Evolutionary conservation across 2,113 vertebrate genomes (phyloP).

Genomic region (Nothoprocta pentlandii): DNA sequence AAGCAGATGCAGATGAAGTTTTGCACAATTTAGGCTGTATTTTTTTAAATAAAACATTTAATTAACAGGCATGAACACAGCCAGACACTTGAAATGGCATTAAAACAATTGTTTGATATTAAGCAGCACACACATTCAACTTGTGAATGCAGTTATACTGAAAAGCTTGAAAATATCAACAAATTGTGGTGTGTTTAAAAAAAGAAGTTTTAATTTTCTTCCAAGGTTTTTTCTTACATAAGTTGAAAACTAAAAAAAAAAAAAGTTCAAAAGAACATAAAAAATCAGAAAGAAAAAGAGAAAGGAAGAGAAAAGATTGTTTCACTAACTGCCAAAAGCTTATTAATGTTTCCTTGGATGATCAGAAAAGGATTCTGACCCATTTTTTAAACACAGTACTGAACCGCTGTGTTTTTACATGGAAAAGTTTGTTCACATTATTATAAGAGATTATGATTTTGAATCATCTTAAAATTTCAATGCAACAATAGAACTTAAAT

Average conservation of each 20-base stretch:
- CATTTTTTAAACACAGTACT: neutral
- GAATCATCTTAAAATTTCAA: neutral
- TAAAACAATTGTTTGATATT: conserved; percentile 85
- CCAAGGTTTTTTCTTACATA: conserved; percentile 82
- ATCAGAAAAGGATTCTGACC: conserved; percentile 28
- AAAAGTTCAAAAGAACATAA: conserved; percentile 62
- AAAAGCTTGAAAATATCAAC: conserved; percentile 82
- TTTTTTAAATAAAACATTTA: conserved; percentile 80
- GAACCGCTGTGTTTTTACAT: neutral
- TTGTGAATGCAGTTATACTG: conserved; percentile 74
- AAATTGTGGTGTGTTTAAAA: conserved; percentile 74
- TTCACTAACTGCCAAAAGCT: conserved; percentile 59
- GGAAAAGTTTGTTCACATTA: conserved; percentile 18
- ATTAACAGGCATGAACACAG: conserved; percentile 83
- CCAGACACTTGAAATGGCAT: conserved; percentile 78
- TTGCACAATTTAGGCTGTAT: conserved; percentile 78
- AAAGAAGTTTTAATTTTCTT: conserved; percentile 83
- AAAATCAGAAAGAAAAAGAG: neutral
- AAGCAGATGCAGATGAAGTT: conserved; percentile 87
- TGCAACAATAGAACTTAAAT: neutral
- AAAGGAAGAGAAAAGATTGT: conserved; percentile 48
- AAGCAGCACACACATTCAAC: conserved; percentile 77
- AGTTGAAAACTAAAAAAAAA: conserved; percentile 63
- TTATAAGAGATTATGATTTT: neutral
- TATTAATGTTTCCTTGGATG: conserved; percentile 33